Evolutionary conservation across 2,797 vertebrate species (phyloP).

Genomic region (Scolopax rusticola): DNA sequence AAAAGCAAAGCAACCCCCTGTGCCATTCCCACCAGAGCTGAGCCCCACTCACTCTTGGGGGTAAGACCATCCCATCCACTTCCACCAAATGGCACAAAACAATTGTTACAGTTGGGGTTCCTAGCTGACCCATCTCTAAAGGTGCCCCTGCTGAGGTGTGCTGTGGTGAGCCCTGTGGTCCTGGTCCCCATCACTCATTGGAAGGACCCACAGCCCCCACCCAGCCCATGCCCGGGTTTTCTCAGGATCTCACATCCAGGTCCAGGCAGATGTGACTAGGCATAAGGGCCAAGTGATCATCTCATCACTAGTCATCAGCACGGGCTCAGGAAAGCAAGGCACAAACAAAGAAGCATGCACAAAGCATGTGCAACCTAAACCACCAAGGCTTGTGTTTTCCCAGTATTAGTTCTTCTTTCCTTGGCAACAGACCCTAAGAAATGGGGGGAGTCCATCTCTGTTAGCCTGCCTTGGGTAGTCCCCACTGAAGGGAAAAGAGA

Average conservation of each 20-base stretch:
- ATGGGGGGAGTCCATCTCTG: neutral
- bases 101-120: neutral
- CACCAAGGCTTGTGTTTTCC: neutral
- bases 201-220: neutral
- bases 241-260: neutral
- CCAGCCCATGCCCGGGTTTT: neutral
- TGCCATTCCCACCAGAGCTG: neutral
- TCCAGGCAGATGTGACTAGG: neutral
- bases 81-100: neutral
- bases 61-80: neutral
- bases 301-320: neutral
- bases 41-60: neutral
- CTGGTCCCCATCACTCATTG: fast-evolving
- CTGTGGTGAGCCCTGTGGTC: neutral
- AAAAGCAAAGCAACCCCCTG: neutral
- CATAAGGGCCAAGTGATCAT: neutral
- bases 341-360: neutral
- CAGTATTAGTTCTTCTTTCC: neutral
- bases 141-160: neutral
- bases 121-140: neutral
- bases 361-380: neutral
- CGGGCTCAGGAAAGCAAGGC: neutral
- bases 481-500: neutral
- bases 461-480: neutral
- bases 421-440: neutral